Evolutionary conservation across 2,797 vertebrate genomes (phyloP).

Genomic region (Manis pentadactyla): DNA sequence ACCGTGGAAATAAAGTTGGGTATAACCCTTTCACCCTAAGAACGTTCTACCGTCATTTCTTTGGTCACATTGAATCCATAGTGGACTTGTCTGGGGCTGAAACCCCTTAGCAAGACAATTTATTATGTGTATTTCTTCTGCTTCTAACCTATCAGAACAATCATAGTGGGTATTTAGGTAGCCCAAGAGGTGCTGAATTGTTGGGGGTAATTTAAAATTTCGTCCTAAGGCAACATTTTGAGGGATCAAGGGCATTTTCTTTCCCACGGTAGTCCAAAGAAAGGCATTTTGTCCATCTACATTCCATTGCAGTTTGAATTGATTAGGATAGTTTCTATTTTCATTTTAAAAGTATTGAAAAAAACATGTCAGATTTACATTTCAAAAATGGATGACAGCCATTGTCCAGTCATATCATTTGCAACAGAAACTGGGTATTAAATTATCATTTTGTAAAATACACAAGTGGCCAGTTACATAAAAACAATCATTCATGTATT

Average conservation of each 20-base stretch:
- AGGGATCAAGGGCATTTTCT: slow-evolving; percentile 38
- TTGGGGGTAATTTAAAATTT: slow-evolving; percentile 55
- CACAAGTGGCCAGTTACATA: neutral
- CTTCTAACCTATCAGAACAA: neutral
- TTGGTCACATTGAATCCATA: too few relatives aligned
- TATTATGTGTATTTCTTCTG: neutral
- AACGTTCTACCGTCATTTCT: too few relatives aligned
- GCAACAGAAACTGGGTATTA: slow-evolving; percentile 9
- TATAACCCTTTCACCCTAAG: too few relatives aligned
- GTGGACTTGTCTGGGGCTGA: too few relatives aligned
- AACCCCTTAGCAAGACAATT: too few relatives aligned
- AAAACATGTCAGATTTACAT: slow-evolving; percentile 49
- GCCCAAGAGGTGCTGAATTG: neutral
- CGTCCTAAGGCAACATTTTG: slow-evolving; percentile 51
- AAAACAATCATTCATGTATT: slow-evolving; percentile 33
- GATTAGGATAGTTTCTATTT: slow-evolving; percentile 56
- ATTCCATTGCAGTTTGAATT: slow-evolving; percentile 48
- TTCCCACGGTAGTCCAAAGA: slow-evolving; percentile 36
- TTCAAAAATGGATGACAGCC: slow-evolving; percentile 40
- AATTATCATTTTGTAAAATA: slow-evolving; percentile 62
- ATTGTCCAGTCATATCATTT: slow-evolving; percentile 27
- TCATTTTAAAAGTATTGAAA: slow-evolving; percentile 58
- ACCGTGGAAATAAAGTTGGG: too few relatives aligned
- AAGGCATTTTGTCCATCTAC: neutral
- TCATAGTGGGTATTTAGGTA: neutral